These are phyloP conservation scores for Neogobius melanostomus DNA, from an alignment of 2,113 vertebrate genomes.

Conservation along the genomic window DNA sequence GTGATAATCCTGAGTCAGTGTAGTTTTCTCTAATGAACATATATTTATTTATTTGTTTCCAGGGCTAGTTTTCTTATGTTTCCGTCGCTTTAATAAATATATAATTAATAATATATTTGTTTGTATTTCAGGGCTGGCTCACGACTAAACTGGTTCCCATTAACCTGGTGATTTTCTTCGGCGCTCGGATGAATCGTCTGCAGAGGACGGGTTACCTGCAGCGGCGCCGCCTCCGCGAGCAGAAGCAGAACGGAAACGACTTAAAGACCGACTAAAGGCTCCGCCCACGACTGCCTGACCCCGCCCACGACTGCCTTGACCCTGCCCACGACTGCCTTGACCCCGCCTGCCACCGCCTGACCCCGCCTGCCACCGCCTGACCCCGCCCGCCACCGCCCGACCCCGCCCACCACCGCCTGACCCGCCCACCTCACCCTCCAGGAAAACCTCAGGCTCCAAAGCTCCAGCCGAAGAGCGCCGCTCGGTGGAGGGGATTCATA, in stretches of 20 bases:
- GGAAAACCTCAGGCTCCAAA: too few species aligned
- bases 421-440: too few species aligned
- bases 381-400: too few species aligned
- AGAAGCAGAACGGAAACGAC: conserved; percentile 47
- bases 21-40: too few species aligned
- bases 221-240: conserved; percentile 79
- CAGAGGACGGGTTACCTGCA: conserved; percentile 78
- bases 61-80: too few species aligned
- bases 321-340: neutral
- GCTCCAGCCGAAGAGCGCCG: conserved; percentile 58
- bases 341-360: too few species aligned
- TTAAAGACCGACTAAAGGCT: conserved; percentile 68
- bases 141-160: conserved; percentile 74
- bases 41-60: neutral
- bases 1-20: too few species aligned
- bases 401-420: too few species aligned
- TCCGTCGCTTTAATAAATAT: too few species aligned
- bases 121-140: conserved; percentile 78
- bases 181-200: conserved; percentile 71
- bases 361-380: too few species aligned
- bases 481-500: conserved; percentile 60
- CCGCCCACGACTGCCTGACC: neutral
- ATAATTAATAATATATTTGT: too few species aligned
- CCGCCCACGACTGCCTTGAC: neutral
- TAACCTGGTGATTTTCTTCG: conserved; percentile 61